Evolutionary conservation across 2,113 vertebrate species (phyloP).

Genomic region (Spermophilus dauricus): DNA sequence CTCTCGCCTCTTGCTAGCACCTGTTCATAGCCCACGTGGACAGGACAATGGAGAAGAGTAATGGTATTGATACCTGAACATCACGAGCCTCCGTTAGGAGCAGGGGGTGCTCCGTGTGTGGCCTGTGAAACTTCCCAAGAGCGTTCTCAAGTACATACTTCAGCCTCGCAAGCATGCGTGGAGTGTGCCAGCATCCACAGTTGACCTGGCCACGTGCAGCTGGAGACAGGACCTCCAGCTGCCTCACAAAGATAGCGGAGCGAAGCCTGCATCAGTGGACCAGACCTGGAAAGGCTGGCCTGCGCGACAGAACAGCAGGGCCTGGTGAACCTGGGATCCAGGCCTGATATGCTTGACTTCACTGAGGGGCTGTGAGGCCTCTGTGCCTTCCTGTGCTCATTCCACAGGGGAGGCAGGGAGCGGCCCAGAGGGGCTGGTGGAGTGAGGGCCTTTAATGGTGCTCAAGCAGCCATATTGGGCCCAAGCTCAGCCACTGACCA

Average conservation of each 20-base stretch:
- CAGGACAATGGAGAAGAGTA: neutral
- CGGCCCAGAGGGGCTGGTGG: neutral
- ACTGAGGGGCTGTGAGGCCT: neutral
- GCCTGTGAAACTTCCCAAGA: neutral
- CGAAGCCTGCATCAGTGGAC: accelerated
- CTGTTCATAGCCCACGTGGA: accelerated
- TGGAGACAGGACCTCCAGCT: too few species aligned
- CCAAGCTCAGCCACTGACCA: neutral
- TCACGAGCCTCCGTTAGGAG: accelerated
- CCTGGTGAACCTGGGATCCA: too few species aligned
- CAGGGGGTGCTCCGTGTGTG: neutral
- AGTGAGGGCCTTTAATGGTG: neutral
- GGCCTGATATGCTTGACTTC: neutral
- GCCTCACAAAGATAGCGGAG: accelerated
- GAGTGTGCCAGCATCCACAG: too few species aligned
- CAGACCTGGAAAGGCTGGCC: neutral
- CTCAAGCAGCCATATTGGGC: neutral
- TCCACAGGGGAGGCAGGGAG: neutral
- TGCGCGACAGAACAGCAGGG: accelerated
- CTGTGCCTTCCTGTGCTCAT: too few species aligned
- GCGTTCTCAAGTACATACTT: neutral
- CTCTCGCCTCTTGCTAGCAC: accelerated
- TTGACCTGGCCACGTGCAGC: too few species aligned
- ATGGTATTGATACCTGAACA: accelerated
- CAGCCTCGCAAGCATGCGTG: neutral